Evolutionary conservation across 2,113 vertebrate species (phyloP).

Genomic region (Castor canadensis): DNA sequence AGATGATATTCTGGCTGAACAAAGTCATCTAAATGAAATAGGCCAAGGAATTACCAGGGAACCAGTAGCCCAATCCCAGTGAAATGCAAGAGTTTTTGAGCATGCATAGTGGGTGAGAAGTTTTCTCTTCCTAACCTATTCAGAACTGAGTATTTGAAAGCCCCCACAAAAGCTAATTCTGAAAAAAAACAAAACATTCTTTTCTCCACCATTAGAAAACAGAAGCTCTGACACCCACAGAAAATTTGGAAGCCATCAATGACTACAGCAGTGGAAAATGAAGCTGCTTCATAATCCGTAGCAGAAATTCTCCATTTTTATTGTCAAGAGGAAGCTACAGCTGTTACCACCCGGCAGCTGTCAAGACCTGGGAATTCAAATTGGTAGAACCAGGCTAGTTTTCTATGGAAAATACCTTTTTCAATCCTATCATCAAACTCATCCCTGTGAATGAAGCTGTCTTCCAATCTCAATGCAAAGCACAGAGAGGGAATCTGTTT

Average conservation of each 20-base stretch:
- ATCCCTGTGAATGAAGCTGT: constrained; percentile 17
- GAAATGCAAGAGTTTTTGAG: constrained; percentile 15
- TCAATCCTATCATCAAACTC: constrained; percentile 40
- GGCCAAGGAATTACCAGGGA: neutral
- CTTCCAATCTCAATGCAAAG: constrained; percentile 44
- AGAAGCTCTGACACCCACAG: constrained; percentile 65
- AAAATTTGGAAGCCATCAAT: constrained; percentile 64
- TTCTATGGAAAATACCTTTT: constrained; percentile 58
- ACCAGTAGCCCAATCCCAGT: neutral
- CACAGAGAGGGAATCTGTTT: constrained; percentile 24
- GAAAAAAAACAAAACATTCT: constrained; percentile 62
- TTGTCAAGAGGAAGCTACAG: constrained; percentile 52
- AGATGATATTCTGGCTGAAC: neutral
- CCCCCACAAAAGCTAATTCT: constrained; percentile 51
- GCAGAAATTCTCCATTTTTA: constrained; percentile 63
- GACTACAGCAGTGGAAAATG: constrained; percentile 52
- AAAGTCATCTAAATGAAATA: constrained; percentile 32
- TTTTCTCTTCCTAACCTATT: constrained; percentile 40
- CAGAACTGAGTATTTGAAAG: constrained; percentile 47
- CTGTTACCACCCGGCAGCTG: constrained; percentile 46
- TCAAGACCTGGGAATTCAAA: constrained; percentile 47
- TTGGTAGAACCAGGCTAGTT: constrained; percentile 13
- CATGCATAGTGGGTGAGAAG: neutral
- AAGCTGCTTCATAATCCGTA: constrained; percentile 54
- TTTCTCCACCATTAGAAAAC: constrained; percentile 55